Evolutionary conservation across 1,140 invertebrate species (phyloP).

Genomic region (Archegozetes longisetosus): DNA sequence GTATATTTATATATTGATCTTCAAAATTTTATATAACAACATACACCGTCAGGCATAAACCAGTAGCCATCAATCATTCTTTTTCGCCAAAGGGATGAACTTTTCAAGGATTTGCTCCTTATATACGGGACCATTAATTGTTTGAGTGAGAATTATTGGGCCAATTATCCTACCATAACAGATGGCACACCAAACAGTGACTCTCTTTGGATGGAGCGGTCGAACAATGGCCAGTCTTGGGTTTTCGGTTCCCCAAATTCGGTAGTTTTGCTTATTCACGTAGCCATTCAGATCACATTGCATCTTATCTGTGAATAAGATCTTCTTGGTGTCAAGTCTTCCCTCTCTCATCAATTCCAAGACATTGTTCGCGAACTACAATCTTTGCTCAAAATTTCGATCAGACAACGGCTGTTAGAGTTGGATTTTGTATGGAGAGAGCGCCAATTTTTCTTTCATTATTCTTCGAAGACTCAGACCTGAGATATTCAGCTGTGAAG

Average conservation of each 20-base stretch:
- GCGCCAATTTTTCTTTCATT: constrained; percentile 2
- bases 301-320: constrained; percentile 13
- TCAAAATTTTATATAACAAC: no score
- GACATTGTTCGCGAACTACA: constrained; percentile 10
- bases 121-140: constrained; percentile 3
- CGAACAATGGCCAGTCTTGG: not conserved
- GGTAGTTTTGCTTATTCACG: constrained; percentile 11
- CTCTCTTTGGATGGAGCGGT: constrained; percentile 3
- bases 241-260: constrained; percentile 5
- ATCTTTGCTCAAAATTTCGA: not conserved
- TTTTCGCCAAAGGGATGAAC: constrained; percentile 5
- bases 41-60: not conserved
- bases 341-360: not conserved
- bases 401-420: constrained; percentile 3
- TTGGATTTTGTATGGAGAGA: constrained; percentile 8
- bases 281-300: constrained; percentile 6
- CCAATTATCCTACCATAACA: constrained; percentile 7
- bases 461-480: not conserved
- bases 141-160: constrained; percentile 11
- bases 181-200: constrained; percentile 14
- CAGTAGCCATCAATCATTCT: constrained; percentile 1
- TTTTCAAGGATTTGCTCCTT: not conserved
- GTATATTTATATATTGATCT: no score
- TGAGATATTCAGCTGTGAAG: not conserved
- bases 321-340: not conserved